Percentiles rank a stretch among this genome's conserved stretches.
Evolutionary conservation across 2,797 vertebrate species (phyloP).

Genomic region (Ibycter americanus): DNA sequence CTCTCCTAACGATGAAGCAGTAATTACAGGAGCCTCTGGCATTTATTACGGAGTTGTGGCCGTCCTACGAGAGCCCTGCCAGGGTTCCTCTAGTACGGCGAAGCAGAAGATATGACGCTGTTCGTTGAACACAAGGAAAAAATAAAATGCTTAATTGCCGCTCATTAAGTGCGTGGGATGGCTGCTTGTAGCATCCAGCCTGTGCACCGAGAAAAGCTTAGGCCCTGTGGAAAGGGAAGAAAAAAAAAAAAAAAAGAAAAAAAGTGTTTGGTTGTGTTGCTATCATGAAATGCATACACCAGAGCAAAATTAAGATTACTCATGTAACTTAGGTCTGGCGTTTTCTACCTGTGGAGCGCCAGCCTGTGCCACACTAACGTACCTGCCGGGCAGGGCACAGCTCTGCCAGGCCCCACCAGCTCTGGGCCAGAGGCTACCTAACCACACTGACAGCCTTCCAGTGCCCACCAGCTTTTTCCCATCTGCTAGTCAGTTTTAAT

Average conservation of each 20-base stretch:
- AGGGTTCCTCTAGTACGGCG: fast-evolving
- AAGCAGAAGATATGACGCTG: fast-evolving
- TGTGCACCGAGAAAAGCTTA: fast-evolving
- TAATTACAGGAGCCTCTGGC: background rate
- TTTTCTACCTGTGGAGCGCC: background rate
- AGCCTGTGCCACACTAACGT: fast-evolving
- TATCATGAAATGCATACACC: fast-evolving
- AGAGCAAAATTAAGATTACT: background rate
- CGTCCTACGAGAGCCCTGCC: fast-evolving
- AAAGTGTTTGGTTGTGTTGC: fast-evolving
- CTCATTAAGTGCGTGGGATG: background rate
- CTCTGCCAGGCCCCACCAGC: background rate
- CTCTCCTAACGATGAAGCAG: no score
- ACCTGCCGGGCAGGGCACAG: fast-evolving
- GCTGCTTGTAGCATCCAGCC: background rate
- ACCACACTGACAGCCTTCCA: fast-evolving
- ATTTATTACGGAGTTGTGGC: background rate
- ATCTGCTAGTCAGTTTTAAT: background rate
- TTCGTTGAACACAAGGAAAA: background rate
- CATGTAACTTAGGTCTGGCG: fast-evolving
- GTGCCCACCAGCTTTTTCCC: background rate
- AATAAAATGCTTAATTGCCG: background rate
- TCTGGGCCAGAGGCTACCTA: fast-evolving
- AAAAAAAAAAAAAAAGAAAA: background rate
- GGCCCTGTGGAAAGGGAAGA: no score